Evolutionary conservation across 2,113 vertebrate genomes (phyloP).

Genomic region (Pampusana beccarii): DNA sequence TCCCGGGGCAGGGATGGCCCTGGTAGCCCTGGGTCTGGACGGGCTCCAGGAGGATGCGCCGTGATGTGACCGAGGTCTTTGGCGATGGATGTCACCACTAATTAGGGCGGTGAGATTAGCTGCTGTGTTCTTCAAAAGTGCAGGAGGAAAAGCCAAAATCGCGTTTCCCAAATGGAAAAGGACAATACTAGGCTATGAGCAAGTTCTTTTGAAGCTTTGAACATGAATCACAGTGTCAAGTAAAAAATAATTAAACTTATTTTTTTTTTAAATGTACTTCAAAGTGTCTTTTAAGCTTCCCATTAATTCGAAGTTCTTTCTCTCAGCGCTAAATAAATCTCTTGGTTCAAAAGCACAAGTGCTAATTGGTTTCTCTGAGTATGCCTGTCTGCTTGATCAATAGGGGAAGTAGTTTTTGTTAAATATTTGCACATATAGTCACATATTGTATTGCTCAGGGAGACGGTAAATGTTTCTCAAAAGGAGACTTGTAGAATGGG

Average conservation of each 20-base stretch:
- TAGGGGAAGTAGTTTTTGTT: constrained; percentile 54
- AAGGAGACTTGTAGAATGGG: constrained; percentile 20
- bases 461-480: constrained; percentile 58
- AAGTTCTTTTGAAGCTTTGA: constrained; percentile 30
- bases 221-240: constrained; percentile 55
- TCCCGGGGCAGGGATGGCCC: background rate
- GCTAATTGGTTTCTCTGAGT: constrained; percentile 67
- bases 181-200: background rate
- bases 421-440: constrained; percentile 59
- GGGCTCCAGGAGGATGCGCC: background rate
- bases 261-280: constrained; percentile 50
- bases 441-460: constrained; percentile 32
- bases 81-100: background rate
- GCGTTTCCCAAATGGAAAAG: background rate
- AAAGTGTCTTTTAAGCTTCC: constrained; percentile 56
- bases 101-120: background rate
- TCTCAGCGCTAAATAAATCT: constrained; percentile 54
- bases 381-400: constrained; percentile 45
- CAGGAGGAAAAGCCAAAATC: background rate
- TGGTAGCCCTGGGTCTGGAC: background rate
- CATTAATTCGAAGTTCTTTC: constrained; percentile 26
- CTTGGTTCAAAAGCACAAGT: constrained; percentile 51
- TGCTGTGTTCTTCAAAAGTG: background rate
- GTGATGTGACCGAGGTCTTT: background rate
- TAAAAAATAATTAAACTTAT: constrained; percentile 65